phyloP scores from a whole-genome alignment of 1,140 invertebrate species.

The Polypedilum vanderplanki region DNA sequence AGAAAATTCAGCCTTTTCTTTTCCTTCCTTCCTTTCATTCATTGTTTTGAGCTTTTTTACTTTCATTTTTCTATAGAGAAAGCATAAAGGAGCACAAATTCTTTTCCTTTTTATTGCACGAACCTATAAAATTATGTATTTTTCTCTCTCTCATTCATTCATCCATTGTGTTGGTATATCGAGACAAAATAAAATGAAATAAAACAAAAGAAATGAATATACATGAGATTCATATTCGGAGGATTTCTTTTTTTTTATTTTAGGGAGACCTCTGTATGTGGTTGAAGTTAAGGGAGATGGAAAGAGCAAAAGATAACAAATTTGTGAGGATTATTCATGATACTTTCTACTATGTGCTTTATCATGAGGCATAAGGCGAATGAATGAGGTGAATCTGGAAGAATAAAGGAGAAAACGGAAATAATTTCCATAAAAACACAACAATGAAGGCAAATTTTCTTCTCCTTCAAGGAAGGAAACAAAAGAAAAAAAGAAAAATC shows the following conservation, averaged over 20 bases:
- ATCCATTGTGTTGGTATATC: too few species aligned
- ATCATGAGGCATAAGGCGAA: neutral
- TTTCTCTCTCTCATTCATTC: neutral
- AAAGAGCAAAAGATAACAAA: conserved; percentile 9
- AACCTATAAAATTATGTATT: neutral
- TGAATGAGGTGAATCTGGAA: neutral
- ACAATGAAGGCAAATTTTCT: neutral
- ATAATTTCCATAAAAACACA: conserved; percentile 14
- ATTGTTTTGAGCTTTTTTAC: neutral
- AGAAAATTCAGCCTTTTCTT: neutral
- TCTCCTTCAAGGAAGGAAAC: neutral
- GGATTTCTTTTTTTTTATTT: neutral
- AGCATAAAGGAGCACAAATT: neutral
- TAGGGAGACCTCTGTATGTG: neutral
- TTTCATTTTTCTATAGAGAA: neutral
- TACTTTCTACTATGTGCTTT: neutral
- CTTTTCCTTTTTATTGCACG: neutral
- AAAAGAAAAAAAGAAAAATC: neutral
- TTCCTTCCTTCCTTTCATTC: neutral
- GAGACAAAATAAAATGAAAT: neutral
- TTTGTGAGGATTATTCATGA: conserved; percentile 13
- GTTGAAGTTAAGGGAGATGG: neutral
- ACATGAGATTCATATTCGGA: neutral
- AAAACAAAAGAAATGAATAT: conserved; percentile 16
- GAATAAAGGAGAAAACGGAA: neutral